These are phyloP conservation scores for Nasonia vitripennis DNA, from an alignment of 1,140 invertebrate genomes.

Conservation along the genomic window DNA sequence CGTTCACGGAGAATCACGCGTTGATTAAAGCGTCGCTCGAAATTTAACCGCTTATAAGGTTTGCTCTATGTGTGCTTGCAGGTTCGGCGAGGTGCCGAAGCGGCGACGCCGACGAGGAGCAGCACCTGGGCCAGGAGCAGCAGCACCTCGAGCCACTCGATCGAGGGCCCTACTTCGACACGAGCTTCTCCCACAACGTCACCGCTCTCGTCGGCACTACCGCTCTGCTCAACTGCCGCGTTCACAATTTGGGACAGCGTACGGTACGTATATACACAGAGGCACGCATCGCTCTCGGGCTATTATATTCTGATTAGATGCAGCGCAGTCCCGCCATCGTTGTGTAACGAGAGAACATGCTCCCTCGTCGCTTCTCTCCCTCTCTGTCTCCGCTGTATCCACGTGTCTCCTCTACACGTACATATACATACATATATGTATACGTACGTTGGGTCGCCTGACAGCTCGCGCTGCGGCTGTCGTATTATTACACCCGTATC, in stretches of 20 bases:
- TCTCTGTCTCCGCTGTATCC: too few relatives aligned
- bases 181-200: conserved; percentile 84
- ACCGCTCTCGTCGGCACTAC: conserved; percentile 87
- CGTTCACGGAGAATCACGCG: too few relatives aligned
- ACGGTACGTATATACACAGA: conserved; percentile 77
- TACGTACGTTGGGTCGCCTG: not conserved
- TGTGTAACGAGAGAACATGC: not conserved
- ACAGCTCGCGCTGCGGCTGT: not conserved
- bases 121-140: conserved; percentile 65
- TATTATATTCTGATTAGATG: conserved; percentile 5
- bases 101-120: conserved; percentile 67
- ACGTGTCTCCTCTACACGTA: too few relatives aligned
- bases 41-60: not conserved
- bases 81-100: conserved; percentile 67
- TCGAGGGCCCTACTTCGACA: conserved; percentile 84
- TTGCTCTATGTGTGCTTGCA: conserved; percentile 51
- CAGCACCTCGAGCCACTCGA: conserved; percentile 71
- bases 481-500: not conserved
- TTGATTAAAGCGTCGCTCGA: not conserved
- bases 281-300: not conserved
- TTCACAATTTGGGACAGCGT: conserved; percentile 86
- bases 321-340: too few relatives aligned
- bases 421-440: not conserved
- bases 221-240: conserved; percentile 85
- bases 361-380: not conserved